A percentile compares a stretch with the other conserved stretches of the same genome.
These are phyloP conservation scores for Acleris sparsana DNA, from an alignment of 2,888 invertebrate genomes.

Conservation along the genomic window DNA sequence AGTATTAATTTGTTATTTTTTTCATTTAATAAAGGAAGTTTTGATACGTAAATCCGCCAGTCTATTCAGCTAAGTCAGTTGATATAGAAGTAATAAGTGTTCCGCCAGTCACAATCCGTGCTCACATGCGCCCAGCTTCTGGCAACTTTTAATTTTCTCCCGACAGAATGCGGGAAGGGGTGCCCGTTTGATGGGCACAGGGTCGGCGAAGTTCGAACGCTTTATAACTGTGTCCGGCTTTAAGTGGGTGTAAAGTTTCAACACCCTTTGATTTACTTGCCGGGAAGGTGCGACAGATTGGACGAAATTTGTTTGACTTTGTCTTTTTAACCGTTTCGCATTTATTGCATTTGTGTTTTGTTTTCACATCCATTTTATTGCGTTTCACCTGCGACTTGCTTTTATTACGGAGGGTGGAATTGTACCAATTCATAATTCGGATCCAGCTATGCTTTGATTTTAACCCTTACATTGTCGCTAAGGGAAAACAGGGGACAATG, in stretches of 20 bases:
- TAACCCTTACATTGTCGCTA: slow-evolving; percentile 44
- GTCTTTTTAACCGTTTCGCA: slow-evolving; percentile 57
- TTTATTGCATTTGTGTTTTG: slow-evolving; percentile 56
- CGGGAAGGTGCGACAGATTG: slow-evolving; percentile 69
- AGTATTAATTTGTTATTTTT: too few relatives aligned
- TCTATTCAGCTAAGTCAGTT: background rate
- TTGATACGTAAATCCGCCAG: background rate
- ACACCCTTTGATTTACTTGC: slow-evolving; percentile 84
- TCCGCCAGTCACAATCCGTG: slow-evolving; percentile 39
- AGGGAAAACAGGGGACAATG: slow-evolving; percentile 59
- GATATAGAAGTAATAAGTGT: background rate
- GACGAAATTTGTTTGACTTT: slow-evolving; percentile 69
- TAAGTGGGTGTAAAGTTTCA: slow-evolving; percentile 84
- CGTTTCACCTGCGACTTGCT: slow-evolving; percentile 17
- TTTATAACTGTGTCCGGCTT: slow-evolving; percentile 84
- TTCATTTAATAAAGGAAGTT: too few relatives aligned
- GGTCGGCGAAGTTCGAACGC: slow-evolving; percentile 80
- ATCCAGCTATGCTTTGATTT: slow-evolving; percentile 32
- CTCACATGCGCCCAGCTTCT: slow-evolving; percentile 57
- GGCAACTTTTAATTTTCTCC: slow-evolving; percentile 76
- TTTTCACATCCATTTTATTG: slow-evolving; percentile 40
- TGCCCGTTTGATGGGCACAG: slow-evolving; percentile 78
- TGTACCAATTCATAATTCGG: slow-evolving; percentile 36
- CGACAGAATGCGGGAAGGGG: slow-evolving; percentile 76
- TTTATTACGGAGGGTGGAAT: slow-evolving; percentile 39